These are phyloP conservation scores for Passer domesticus DNA, from an alignment of 2,113 vertebrate species.

Conservation along the genomic window DNA sequence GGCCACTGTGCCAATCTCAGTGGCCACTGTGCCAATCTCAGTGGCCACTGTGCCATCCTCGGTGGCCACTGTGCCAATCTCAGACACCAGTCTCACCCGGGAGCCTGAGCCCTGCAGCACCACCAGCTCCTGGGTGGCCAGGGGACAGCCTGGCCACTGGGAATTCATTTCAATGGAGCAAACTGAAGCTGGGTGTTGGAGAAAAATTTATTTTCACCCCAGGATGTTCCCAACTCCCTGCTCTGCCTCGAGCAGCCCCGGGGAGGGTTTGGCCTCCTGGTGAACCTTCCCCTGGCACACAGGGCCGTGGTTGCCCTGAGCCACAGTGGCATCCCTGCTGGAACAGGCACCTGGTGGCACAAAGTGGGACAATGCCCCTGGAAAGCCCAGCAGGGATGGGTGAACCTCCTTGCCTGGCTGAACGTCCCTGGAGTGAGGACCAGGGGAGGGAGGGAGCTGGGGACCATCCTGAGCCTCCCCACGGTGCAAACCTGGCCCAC, in stretches of 20 bases:
- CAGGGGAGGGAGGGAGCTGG: neutral
- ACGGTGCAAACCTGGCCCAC: rapidly evolving
- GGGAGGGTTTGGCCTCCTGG: neutral
- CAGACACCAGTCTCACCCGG: neutral
- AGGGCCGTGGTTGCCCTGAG: rapidly evolving
- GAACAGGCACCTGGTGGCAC: rapidly evolving
- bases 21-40: neutral
- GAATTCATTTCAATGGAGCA: rapidly evolving
- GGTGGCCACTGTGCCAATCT: neutral
- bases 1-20: neutral
- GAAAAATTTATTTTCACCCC: neutral
- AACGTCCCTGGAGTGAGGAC: neutral
- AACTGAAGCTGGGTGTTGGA: neutral
- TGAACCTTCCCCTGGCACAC: neutral
- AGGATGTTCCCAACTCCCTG: neutral
- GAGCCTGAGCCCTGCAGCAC: neutral
- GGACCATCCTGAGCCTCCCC: neutral
- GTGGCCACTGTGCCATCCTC: neutral
- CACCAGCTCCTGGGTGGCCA: neutral
- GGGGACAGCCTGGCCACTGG: neutral
- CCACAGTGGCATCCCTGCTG: rapidly evolving
- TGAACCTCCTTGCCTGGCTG: neutral
- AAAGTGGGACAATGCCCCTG: rapidly evolving
- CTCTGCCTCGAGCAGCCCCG: rapidly evolving
- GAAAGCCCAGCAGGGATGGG: neutral